Evolutionary conservation across 2,888 invertebrate genomes (phyloP), one percentile per base, ranked within the genome.

Genomic region (Rambutsinella grinnellia): DNA sequence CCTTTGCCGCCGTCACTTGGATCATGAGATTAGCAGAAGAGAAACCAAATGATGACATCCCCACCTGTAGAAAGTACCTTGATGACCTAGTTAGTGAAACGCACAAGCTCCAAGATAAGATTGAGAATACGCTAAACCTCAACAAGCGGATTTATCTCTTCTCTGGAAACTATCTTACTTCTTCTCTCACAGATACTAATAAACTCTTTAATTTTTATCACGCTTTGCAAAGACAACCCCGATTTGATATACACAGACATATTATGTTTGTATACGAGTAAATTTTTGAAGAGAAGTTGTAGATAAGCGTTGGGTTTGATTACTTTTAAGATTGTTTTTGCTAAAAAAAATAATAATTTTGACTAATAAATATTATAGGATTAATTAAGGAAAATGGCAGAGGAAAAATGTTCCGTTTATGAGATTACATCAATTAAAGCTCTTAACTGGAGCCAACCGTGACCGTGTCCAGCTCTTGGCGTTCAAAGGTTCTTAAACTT

Each of bases 1-100:
- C 95, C 76, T 97, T 97, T 86, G 90, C 94, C 36, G 94, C 94
- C 0, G 95, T 96, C 66, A 91, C 92, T 24, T 93, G 93, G 92
- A 91, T 92, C 1, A 90, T 94, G 86, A 88, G 91, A 62, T 65
- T 76, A 46, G 78, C 80, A 46, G 69, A 72, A 60, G 65, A 62
- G 24, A 56, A 58, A 24, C 46, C 63, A 6, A 56, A 62, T 2
- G 78, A 78, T 46, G 66, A 61, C 23, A 28, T 66, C 1, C 66
- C 68, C 44, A 67, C 53, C 24, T 65, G 71, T 26, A 24, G 36
- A 57, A 61, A 79, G 26, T 79, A 76, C 68, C 44, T 81, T 61
- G 74, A 81, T 27, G 70, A 70, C 2, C 54, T 81, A 46, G 56
- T 79, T 21, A 46, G 27, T 19, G 76, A 75, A 61, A 60, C 67